phyloP scores from a whole-genome alignment of 2,113 vertebrate species.

The Microcebus lehilahytsara region DNA sequence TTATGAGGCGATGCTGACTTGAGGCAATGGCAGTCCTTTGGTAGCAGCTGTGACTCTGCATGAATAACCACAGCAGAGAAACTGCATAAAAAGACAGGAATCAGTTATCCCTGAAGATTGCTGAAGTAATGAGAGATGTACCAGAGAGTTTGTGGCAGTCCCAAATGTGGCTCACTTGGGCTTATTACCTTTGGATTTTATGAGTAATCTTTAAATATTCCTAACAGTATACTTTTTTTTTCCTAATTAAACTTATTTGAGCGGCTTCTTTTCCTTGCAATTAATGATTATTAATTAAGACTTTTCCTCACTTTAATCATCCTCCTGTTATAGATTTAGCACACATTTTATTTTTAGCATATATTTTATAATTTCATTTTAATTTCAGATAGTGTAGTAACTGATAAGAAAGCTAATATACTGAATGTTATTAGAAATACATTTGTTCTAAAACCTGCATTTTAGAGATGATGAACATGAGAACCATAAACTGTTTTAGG shows the following conservation, averaged over 20 bases:
- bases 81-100: neutral
- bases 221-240: neutral
- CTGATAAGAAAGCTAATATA: neutral
- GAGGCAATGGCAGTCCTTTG: neutral
- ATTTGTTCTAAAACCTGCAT: neutral
- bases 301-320: neutral
- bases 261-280: neutral
- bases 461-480: neutral
- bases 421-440: neutral
- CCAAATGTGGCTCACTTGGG: neutral
- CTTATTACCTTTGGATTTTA: neutral
- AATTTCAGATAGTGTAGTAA: neutral
- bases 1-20: neutral
- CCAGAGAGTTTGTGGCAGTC: neutral
- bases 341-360: neutral
- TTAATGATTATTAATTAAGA: neutral
- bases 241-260: neutral
- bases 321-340: neutral
- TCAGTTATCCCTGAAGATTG: fast-evolving
- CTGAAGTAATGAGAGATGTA: neutral
- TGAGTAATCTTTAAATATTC: neutral
- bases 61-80: neutral
- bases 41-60: neutral
- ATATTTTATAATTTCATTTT: neutral
- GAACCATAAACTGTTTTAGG: neutral